Evolutionary conservation across 2,888 invertebrate species (phyloP).

Genomic region (Fragum fragum): DNA sequence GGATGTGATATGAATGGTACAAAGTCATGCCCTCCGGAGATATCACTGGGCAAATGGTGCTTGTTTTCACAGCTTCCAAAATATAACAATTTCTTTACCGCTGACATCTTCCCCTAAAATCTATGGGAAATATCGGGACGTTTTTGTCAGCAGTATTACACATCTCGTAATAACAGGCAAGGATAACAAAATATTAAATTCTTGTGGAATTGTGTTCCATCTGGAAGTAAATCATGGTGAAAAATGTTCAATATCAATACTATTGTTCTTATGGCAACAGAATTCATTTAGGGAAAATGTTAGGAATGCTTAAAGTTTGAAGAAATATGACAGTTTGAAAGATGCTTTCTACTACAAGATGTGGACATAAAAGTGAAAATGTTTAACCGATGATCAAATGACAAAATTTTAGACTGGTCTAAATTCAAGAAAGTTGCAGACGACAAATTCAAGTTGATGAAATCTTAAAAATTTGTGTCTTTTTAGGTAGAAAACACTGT

Average conservation of each 20-base stretch:
- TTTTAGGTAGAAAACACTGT: neutral
- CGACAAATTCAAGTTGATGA: no score
- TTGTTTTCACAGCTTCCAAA: constrained; percentile 9
- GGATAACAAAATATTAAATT: constrained; percentile 25
- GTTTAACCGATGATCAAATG: no score
- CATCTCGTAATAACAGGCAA: constrained; percentile 24
- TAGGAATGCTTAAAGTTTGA: neutral
- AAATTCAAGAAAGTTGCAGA: no score
- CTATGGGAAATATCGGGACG: constrained; percentile 19
- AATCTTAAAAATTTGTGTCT: no score
- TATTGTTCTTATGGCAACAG: no score
- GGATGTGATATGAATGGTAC: constrained; percentile 19
- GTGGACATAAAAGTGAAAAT: no score
- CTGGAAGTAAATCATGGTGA: neutral
- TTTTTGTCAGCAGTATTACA: constrained; percentile 10
- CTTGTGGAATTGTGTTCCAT: neutral
- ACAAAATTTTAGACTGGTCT: neutral
- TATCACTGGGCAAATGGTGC: constrained; percentile 10
- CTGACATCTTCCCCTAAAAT: constrained; percentile 13
- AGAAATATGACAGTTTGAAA: neutral
- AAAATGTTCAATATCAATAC: neutral
- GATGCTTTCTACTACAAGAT: neutral
- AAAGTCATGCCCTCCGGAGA: constrained; percentile 41
- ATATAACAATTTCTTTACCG: constrained; percentile 19
- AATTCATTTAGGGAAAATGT: neutral